Conservation (phyloP, 2,797 vertebrate genomes). For the Diglossa cyanea region DNA sequence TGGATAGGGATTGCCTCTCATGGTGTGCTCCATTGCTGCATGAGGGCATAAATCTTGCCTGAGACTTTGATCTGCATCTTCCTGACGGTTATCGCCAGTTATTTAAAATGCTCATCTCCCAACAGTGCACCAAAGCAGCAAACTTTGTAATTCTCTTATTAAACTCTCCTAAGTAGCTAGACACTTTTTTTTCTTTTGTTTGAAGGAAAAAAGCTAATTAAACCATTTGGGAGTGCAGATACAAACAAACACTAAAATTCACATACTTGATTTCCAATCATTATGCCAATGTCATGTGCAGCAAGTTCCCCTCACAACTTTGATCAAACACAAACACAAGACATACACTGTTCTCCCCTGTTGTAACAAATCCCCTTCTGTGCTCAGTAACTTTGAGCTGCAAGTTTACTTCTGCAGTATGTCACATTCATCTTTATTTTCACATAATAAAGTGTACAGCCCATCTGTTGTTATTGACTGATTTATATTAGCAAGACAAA, state of each 20-base stretch:
- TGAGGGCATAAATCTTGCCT: neutral
- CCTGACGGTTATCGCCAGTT: fast-evolving
- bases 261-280: neutral
- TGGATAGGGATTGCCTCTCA: neutral
- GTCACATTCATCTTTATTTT: slow-evolving; percentile 60
- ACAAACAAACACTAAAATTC: slow-evolving; percentile 4
- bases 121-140: neutral
- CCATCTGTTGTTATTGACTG: slow-evolving; percentile 44
- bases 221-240: neutral
- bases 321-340: slow-evolving; percentile 17
- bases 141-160: neutral
- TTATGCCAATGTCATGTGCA: neutral
- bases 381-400: slow-evolving; percentile 29
- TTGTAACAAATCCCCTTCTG: slow-evolving; percentile 12
- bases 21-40: neutral
- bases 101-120: neutral
- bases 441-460: slow-evolving; percentile 41
- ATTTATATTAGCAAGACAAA: slow-evolving; percentile 32
- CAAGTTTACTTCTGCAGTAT: slow-evolving; percentile 32
- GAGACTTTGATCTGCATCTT: neutral
- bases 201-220: slow-evolving; percentile 3
- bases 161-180: neutral
- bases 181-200: neutral
- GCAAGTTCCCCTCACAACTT: neutral
- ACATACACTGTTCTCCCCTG: neutral